A percentile compares a stretch with the other conserved stretches of the same genome.
These are phyloP conservation scores for Drosophila nr. perissopoda DNA, from an alignment of 2,888 invertebrate species.

Conservation along the genomic window DNA sequence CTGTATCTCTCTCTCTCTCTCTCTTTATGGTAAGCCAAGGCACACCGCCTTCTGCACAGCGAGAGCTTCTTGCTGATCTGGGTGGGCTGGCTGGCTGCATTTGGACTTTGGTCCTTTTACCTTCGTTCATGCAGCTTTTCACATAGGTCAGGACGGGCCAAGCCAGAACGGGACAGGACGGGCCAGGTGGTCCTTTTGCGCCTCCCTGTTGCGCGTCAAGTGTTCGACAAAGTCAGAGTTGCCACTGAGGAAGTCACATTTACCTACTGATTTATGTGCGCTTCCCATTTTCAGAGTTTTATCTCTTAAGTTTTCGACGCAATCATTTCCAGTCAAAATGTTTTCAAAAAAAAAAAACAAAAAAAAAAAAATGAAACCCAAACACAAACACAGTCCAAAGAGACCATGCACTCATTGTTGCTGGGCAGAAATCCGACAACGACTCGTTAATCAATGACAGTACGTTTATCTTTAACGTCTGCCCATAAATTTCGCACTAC, in stretches of 20 bases:
- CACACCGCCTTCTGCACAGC: conserved; percentile 28
- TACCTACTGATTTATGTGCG: conserved; percentile 77
- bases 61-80: conserved; percentile 15
- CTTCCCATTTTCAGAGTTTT: conserved; percentile 66
- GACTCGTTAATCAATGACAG: conserved; percentile 76
- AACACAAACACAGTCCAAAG: conserved; percentile 21
- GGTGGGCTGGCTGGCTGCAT: conserved; percentile 24
- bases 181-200: conserved; percentile 15
- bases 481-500: conserved; percentile 75
- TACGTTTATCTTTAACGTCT: conserved; percentile 74
- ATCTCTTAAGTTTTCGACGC: conserved; percentile 76
- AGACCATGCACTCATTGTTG: conserved; percentile 14
- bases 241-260: conserved; percentile 67
- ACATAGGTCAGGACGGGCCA: conserved; percentile 28
- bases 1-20: neutral
- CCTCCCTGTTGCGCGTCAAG: conserved; percentile 54
- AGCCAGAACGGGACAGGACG: neutral
- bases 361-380: conserved; percentile 17
- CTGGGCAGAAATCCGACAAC: conserved; percentile 51
- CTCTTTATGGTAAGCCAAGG: conserved; percentile 28
- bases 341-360: conserved; percentile 47
- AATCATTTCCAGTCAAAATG: conserved; percentile 79
- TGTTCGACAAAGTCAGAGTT: conserved; percentile 54
- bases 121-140: conserved; percentile 28
- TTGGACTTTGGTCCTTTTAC: conserved; percentile 40